phyloP scores from a whole-genome alignment of 1,140 invertebrate species.

The Drosophila arizonae region DNA sequence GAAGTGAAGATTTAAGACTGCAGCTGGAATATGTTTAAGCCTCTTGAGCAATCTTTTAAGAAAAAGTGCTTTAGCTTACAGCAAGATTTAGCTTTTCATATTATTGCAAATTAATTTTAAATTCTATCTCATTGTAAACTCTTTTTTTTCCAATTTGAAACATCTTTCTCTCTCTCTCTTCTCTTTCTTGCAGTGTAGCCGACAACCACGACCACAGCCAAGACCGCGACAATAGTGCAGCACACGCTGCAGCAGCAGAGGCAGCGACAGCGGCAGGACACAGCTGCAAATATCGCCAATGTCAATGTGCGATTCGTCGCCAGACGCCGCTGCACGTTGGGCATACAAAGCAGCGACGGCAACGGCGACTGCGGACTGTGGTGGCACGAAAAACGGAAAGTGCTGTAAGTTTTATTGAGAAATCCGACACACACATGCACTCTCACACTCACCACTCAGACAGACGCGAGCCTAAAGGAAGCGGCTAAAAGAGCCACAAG shows the following conservation, averaged over 20 bases:
- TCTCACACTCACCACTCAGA: not conserved
- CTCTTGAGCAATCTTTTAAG: too few species aligned
- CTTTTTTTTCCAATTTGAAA: not conserved
- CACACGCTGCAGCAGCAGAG: slow-evolving; percentile 4
- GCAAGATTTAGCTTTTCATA: too few species aligned
- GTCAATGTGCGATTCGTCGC: slow-evolving; percentile 56
- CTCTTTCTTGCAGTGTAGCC: not conserved
- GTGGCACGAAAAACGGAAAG: slow-evolving; percentile 67
- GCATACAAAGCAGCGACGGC: slow-evolving; percentile 57
- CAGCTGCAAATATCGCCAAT: slow-evolving; percentile 55
- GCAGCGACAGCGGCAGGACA: slow-evolving; percentile 13
- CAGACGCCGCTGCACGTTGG: slow-evolving; percentile 17
- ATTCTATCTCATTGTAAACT: too few species aligned
- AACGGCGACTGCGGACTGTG: not conserved
- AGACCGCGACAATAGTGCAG: slow-evolving; percentile 19
- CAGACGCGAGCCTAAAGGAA: slow-evolving; percentile 28
- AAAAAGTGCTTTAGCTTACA: too few species aligned
- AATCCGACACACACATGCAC: slow-evolving; percentile 32
- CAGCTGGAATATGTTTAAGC: too few species aligned
- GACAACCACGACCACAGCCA: slow-evolving; percentile 20
- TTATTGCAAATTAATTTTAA: not conserved
- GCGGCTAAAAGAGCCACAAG: slow-evolving; percentile 29
- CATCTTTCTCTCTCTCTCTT: too few species aligned
- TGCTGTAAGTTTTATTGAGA: slow-evolving; percentile 73
- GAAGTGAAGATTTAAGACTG: too few species aligned